Base-by-base conservation (phyloP, 2,888 invertebrate species). In the Ganaspis brasiliensis region DNA sequence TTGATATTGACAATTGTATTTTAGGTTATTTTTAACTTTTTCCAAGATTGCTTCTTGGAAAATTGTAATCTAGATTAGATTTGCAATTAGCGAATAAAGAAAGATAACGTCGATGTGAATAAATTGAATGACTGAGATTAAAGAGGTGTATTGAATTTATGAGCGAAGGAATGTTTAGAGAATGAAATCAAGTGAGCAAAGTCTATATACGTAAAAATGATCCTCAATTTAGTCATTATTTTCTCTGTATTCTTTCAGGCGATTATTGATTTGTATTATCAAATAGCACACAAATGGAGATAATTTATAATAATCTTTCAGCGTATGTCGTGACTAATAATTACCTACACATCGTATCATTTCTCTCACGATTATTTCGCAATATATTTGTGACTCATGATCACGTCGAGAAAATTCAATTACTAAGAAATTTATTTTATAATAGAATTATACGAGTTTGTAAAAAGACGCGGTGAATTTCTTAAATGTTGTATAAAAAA, bases 261-360 rank as follows among this genome's bases (percentile, higher is more conserved):
- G 14, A 14, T 37, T 63, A 63, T 63, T 63, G 63, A 63, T 63
- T 63, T 40, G 14, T 21, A 21, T 63, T 63, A 63, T 63, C 37
- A 37, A 63, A 40, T 40, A 37, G 35, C 21, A 63, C 37, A 63
- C 9, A 37, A 21, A 19, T 35, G 21, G 19, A 63, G 37, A 63
- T 40, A 63, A 63, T 6, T n/a, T n/a, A n/a, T 63, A 37, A 63
- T 63, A 8, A 14, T 19, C 40, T 63, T 21, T 40, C 24, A 24
- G 14, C 16, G n/a, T n/a, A n/a, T n/a, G 37, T 63, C 61, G 37
- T 63, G 63, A 63, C 63, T 40, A 40, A 63, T 40, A 63, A 63
- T 63, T 37, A 63, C 19, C 63, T 40, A 63, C 37, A 63, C 63
- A 63, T 40, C 21, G 37, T n/a, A 49, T 21, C 21, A 37, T 21